A percentile compares a stretch with the other conserved stretches of the same genome.
Evolutionary conservation across 2,113 vertebrate species (phyloP).

Genomic region (Oryzias celebensis): DNA sequence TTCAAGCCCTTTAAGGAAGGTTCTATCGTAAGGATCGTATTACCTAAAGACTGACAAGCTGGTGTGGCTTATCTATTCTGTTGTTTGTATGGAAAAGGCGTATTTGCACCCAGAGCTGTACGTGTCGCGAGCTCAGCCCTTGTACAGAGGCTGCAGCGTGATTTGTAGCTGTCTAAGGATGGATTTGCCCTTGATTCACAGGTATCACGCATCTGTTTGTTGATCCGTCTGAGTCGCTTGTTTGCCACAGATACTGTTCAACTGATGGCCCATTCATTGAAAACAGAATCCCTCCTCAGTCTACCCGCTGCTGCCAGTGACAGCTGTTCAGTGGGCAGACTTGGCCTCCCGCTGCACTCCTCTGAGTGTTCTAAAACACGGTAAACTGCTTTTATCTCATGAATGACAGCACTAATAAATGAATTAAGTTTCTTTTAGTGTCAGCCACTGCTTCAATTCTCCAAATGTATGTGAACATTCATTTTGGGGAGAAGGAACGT

Average conservation of each 20-base stretch:
- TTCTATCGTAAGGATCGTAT: no score
- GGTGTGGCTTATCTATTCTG: conserved; percentile 1
- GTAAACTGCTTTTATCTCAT: conserved; percentile 28
- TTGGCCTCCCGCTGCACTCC: conserved; percentile 40
- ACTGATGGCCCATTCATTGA: conserved; percentile 62
- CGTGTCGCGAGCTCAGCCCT: conserved; percentile 34
- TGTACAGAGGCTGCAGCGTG: conserved; percentile 40
- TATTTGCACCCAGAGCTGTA: conserved; percentile 11
- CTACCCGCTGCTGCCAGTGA: conserved; percentile 57
- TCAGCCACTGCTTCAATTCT: not conserved
- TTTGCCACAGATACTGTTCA: conserved; percentile 42
- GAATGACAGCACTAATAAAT: conserved; percentile 22
- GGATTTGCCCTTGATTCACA: conserved; percentile 62
- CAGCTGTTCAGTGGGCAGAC: conserved; percentile 50
- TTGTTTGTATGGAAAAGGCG: conserved; percentile 1
- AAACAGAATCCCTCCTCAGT: conserved; percentile 48
- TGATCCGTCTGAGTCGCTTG: conserved; percentile 50
- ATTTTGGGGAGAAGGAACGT: not conserved
- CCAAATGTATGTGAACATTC: not conserved
- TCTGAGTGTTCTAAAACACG: conserved; percentile 49
- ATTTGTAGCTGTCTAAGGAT: conserved; percentile 55
- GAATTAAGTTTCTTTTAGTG: conserved; percentile 7
- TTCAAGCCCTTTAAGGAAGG: no score
- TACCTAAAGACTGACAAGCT: not conserved
- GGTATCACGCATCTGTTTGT: conserved; percentile 47